Evolutionary conservation across 2,797 vertebrate species (phyloP), one percentile per base, ranked within the genome.

Genomic region (Liasis olivaceus): DNA sequence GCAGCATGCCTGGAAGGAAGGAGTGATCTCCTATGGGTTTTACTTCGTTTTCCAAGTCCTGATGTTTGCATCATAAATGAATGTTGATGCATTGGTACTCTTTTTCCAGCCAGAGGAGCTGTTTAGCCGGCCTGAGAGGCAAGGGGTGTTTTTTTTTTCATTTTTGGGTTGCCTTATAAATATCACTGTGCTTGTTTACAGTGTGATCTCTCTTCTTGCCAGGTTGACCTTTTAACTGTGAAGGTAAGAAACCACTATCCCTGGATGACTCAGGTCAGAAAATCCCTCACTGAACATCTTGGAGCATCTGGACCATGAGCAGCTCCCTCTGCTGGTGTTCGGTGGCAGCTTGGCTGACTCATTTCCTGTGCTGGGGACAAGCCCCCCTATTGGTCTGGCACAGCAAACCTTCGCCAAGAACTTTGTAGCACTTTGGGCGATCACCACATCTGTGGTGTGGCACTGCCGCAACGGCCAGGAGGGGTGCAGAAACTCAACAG

Each of bases 261-360:
- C 17, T 51, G 2, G 11, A 51, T 81, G 66, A 91, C 58, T 66
- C n/a, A 54, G 31, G 28, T 42, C 36, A 62, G 58, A 20, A 81
- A 81, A 31, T 81, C 91, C 91, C 12, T 88, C 24, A 2, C 5
- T 59, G 7, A 8, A 7, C 60, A 8, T 56, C 4, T 47, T 9
- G 5, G 2, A 24, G 4, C 13, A 9, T 20, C 66, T 0, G 3
- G 12, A 5, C 20, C 0, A 3, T 13, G 2, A 1, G 3, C 56
- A 89, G 87, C 56, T 4, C 28, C 90, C 81, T 47, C 81, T 87
- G 24, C 22, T 72, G 63, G 28, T 28, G 31, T 26, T 17, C 1
- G 0, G 5, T 4, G 17, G 11, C 31, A 36, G 20, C 20, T 47
- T 17, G 14, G 22, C 42, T 63, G 89, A 81, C 12, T 77, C 56